Evolutionary conservation across 2,888 invertebrate species (phyloP).

Genomic region (Pollenia griseotomentosa): DNA sequence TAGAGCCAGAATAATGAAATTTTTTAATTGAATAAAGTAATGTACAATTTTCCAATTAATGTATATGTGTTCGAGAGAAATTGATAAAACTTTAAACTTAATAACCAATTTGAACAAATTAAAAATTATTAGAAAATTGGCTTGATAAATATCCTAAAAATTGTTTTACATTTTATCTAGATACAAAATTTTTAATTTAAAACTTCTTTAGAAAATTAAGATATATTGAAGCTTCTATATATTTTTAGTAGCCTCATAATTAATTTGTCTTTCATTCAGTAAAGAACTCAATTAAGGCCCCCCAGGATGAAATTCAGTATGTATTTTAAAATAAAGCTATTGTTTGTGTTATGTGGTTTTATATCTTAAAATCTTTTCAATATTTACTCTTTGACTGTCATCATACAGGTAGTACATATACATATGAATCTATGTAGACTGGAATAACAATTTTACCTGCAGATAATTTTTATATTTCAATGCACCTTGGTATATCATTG

Average conservation of each 20-base stretch:
- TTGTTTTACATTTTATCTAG: no score
- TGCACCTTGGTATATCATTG: constrained; percentile 25
- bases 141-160: no score
- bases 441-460: not conserved
- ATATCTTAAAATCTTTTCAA: not conserved
- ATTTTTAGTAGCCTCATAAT: not conserved
- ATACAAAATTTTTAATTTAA: no score
- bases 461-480: constrained; percentile 19
- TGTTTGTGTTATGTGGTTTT: constrained; percentile 22
- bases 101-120: no score
- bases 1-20: no score
- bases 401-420: not conserved
- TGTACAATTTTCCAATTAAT: no score
- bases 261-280: not conserved
- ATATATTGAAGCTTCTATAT: no score
- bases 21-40: no score
- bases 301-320: not conserved
- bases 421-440: not conserved
- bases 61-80: no score
- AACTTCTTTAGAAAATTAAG: no score
- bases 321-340: constrained; percentile 4
- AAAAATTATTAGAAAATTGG: no score
- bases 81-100: no score
- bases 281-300: not conserved
- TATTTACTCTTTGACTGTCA: constrained; percentile 14